Conservation (phyloP, 2,888 invertebrate genomes). For the Hemistola chrysoprasaria region DNA sequence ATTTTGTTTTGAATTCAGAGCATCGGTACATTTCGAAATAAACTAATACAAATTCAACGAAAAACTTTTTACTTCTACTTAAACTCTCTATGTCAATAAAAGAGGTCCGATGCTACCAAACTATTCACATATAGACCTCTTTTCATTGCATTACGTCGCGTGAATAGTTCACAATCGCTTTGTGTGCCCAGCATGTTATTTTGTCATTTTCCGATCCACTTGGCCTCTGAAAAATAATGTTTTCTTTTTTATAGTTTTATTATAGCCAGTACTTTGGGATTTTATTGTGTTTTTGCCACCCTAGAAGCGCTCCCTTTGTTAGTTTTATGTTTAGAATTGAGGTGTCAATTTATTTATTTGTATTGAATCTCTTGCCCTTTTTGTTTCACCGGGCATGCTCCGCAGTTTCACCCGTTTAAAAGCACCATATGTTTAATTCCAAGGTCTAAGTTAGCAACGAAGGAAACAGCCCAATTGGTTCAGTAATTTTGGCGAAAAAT, state of each 20-base stretch:
- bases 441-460: too few species aligned
- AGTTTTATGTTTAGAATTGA: constrained; percentile 19
- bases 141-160: constrained; percentile 7
- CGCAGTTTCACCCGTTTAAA: too few species aligned
- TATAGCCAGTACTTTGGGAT: constrained; percentile 19
- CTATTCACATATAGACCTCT: constrained; percentile 8
- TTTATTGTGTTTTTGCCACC: constrained; percentile 23
- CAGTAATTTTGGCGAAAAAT: too few species aligned
- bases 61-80: too few species aligned
- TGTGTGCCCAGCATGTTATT: constrained; percentile 24
- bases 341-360: constrained; percentile 29
- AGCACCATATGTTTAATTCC: too few species aligned
- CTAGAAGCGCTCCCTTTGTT: constrained; percentile 18
- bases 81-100: too few species aligned
- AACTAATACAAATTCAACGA: too few species aligned
- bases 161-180: constrained; percentile 20
- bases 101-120: not conserved
- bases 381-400: too few species aligned
- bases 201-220: constrained; percentile 33
- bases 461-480: too few species aligned
- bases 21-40: too few species aligned
- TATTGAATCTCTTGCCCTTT: not conserved
- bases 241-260: constrained; percentile 16
- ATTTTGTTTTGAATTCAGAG: too few species aligned
- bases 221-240: constrained; percentile 16